Conservation (phyloP, 2,797 vertebrate genomes). For the Adelosebastes latens region DNA sequence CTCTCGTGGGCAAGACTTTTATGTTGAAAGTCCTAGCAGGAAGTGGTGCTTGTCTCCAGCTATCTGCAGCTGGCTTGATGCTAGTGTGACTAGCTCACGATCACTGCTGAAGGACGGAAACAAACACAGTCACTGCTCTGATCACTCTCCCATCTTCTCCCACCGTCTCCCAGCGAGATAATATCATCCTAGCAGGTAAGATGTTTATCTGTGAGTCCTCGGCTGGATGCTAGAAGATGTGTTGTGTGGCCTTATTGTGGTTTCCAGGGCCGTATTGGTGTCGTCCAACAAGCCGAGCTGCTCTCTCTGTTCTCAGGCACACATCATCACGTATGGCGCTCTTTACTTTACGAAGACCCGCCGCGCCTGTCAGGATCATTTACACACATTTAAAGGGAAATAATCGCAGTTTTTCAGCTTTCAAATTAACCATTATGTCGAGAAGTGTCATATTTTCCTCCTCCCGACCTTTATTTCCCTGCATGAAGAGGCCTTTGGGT, state of each 20-base stretch:
- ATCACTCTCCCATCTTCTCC: constrained; percentile 30
- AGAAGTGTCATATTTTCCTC: constrained; percentile 21
- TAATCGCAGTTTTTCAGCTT: constrained; percentile 40
- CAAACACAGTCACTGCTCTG: constrained; percentile 46
- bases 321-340: constrained; percentile 80
- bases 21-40: constrained; percentile 52
- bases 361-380: constrained; percentile 73
- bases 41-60: constrained; percentile 15
- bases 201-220: background rate
- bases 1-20: background rate
- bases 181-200: constrained; percentile 62
- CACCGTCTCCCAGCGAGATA: background rate
- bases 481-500: constrained; percentile 52
- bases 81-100: constrained; percentile 67
- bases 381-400: constrained; percentile 72
- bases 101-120: constrained; percentile 75
- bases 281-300: constrained; percentile 48
- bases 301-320: constrained; percentile 55
- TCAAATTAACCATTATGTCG: constrained; percentile 3
- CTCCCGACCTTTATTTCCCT: constrained; percentile 49
- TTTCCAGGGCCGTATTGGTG: constrained; percentile 63
- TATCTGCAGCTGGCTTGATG: constrained; percentile 53
- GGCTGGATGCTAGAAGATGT: background rate
- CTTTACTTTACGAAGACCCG: constrained; percentile 73
- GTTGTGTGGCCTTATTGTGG: constrained; percentile 59